Evolutionary conservation across 2,888 invertebrate genomes (phyloP).

Genomic region (Uloborus plumipes): DNA sequence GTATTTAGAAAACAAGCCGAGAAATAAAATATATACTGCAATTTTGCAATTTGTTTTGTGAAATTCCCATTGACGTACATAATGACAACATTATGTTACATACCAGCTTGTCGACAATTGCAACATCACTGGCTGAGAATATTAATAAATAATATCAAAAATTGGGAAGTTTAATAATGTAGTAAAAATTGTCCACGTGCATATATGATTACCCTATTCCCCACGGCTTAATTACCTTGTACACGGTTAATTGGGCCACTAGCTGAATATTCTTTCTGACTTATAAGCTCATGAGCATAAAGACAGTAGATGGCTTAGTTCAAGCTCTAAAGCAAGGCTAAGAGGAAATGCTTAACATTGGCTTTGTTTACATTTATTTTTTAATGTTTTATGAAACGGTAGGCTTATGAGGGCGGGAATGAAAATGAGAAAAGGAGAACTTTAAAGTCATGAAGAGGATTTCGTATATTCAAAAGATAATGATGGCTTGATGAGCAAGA

Average conservation of each 20-base stretch:
- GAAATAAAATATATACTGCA: too few relatives aligned
- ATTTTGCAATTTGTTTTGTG: too few relatives aligned
- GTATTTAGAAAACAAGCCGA: too few relatives aligned
- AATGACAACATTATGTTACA: too few relatives aligned
- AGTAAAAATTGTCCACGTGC: slow-evolving; percentile 57
- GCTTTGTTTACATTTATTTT: slow-evolving; percentile 27
- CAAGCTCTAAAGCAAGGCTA: neutral
- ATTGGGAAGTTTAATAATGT: slow-evolving; percentile 54
- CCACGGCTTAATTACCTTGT: slow-evolving; percentile 54
- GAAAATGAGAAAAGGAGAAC: neutral
- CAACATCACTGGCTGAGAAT: slow-evolving; percentile 40
- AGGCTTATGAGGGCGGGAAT: slow-evolving; percentile 17
- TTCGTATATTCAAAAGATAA: slow-evolving; percentile 2
- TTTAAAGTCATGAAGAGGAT: neutral
- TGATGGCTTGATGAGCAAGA: neutral
- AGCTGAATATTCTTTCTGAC: slow-evolving; percentile 38
- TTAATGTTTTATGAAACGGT: slow-evolving; percentile 13
- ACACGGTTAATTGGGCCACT: slow-evolving; percentile 56
- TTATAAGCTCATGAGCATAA: slow-evolving; percentile 39
- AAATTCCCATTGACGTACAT: too few relatives aligned
- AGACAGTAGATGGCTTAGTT: slow-evolving; percentile 34
- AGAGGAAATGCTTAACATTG: slow-evolving; percentile 8
- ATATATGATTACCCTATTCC: slow-evolving; percentile 55
- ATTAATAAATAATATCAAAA: slow-evolving; percentile 56
- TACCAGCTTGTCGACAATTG: neutral